Evolutionary conservation across 2,113 vertebrate genomes (phyloP).

Genomic region (Circaetus cinerascens): DNA sequence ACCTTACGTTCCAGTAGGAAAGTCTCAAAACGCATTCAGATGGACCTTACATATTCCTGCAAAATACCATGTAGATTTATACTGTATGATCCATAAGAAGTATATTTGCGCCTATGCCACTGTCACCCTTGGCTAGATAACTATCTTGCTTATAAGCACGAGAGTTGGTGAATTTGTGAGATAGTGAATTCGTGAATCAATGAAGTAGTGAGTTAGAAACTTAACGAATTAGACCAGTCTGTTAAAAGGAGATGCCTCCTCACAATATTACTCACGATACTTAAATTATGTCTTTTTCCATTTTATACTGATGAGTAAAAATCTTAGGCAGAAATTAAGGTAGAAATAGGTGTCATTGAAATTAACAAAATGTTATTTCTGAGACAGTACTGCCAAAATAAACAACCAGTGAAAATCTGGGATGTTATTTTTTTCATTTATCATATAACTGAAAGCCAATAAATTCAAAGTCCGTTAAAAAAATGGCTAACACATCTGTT

Average conservation of each 20-base stretch:
- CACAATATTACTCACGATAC: background rate
- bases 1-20: background rate
- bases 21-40: background rate
- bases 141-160: background rate
- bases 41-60: background rate
- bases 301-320: background rate
- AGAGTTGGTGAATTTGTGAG: background rate
- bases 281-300: background rate
- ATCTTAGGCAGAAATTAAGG: background rate
- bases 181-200: background rate
- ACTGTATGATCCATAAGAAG: background rate
- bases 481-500: background rate
- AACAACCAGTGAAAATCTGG: rapidly evolving
- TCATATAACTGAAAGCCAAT: background rate
- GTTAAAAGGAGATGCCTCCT: background rate
- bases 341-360: background rate
- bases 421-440: background rate
- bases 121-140: background rate
- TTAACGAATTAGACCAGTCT: background rate
- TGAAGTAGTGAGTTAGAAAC: background rate
- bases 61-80: background rate
- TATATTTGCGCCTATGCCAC: background rate
- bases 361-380: background rate
- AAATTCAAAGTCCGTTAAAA: background rate
- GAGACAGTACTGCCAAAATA: background rate